Percentiles rank a stretch among this genome's conserved stretches.
These are phyloP conservation scores for Medauroidea extradentata DNA, from an alignment of 1,140 invertebrate genomes.

Conservation along the genomic window DNA sequence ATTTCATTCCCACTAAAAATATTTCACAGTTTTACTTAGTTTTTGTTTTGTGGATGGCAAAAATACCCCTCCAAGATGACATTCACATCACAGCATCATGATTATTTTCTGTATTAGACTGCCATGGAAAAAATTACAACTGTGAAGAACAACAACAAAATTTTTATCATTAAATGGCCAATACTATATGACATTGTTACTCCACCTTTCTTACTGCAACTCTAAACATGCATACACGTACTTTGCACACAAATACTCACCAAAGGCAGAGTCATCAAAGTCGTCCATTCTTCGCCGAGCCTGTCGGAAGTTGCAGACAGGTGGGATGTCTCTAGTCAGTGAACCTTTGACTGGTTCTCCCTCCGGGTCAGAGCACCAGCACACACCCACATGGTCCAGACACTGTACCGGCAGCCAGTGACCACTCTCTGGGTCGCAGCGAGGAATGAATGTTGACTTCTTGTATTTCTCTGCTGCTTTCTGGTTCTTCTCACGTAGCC, in stretches of 20 bases:
- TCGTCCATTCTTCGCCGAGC: slow-evolving; percentile 47
- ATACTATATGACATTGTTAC: too few relatives aligned
- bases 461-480: slow-evolving; percentile 61
- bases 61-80: too few relatives aligned
- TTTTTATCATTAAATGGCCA: too few relatives aligned
- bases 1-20: too few relatives aligned
- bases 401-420: slow-evolving; percentile 79
- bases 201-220: too few relatives aligned
- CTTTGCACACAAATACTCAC: too few relatives aligned
- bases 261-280: background rate
- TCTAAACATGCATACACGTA: too few relatives aligned
- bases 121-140: background rate
- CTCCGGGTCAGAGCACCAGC: slow-evolving; percentile 78
- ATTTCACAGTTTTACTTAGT: too few relatives aligned
- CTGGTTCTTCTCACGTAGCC: slow-evolving; percentile 69
- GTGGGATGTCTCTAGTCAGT: slow-evolving; percentile 58
- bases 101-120: background rate
- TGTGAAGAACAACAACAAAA: too few relatives aligned
- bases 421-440: slow-evolving; percentile 65
- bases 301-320: slow-evolving; percentile 70
- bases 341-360: slow-evolving; percentile 76
- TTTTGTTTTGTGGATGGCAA: too few relatives aligned
- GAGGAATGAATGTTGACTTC: slow-evolving; percentile 64
- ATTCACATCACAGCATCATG: too few relatives aligned
- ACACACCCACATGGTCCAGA: slow-evolving; percentile 71